Base-by-base conservation (phyloP, 2,113 vertebrate genomes). In the Orientallactaga bullata region DNA sequence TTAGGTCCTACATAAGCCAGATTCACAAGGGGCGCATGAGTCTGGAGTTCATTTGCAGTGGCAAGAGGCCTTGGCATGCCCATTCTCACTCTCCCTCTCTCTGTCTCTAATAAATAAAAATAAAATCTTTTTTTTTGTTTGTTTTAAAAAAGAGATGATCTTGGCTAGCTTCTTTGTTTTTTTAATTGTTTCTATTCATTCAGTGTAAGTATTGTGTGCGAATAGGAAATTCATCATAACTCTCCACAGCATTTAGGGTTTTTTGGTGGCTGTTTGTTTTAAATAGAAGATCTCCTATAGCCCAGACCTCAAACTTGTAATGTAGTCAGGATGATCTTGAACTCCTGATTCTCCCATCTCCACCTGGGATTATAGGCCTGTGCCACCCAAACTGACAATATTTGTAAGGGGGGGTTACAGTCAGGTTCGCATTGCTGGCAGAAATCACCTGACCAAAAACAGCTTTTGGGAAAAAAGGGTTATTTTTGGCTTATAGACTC, bases 101-200 rank as follows among this genome's bases (percentile, higher is more conserved):
- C n/a, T n/a, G n/a, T n/a, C n/a, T n/a, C n/a, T n/a, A n/a, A n/a
- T n/a, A n/a, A n/a, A n/a, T n/a, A n/a, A n/a, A n/a, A n/a, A n/a
- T n/a, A n/a, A n/a, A n/a, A n/a, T n/a, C n/a, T n/a, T n/a, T n/a
- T n/a, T n/a, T n/a, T n/a, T n/a, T n/a, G n/a, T n/a, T n/a, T n/a
- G n/a, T n/a, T n/a, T n/a, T n/a, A n/a, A n/a, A n/a, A n/a, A n/a
- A n/a, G n/a, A 78, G 65, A 91, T 35, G 24, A 80, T 47, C 42
- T 47, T 47, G 42, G 8, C 42, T 16, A 55, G 55, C 55, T 55
- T 89, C 95, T 95, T 86, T 84, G 85, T 95, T 92, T 21, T 82
- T 74, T n/a, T n/a, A n/a, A 11, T 86, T 94, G 26, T 92, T 35
- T 35, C 68, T 24, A 90, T 88, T 16, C 47, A 85, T 88, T 90